A percentile compares a stretch with the other conserved stretches of the same genome.
phyloP scores from a whole-genome alignment of 2,888 invertebrate genomes.

The Acanthopleura granulata region DNA sequence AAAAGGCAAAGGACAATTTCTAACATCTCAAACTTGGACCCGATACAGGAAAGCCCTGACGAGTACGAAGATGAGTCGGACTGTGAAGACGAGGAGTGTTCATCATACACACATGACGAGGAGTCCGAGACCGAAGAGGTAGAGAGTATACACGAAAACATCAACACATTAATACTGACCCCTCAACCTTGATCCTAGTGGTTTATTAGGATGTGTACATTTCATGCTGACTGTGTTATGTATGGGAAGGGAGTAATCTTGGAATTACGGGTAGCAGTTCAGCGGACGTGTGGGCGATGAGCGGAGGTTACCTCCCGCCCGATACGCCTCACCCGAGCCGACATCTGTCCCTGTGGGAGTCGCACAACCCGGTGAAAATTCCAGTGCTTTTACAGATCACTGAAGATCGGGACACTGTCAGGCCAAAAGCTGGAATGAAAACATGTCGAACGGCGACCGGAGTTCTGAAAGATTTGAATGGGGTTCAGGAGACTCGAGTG shows the following conservation, averaged over 20 bases:
- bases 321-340: too few relatives aligned
- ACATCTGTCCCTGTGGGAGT: too few relatives aligned
- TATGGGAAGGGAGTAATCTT: background rate
- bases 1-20: slow-evolving; percentile 62
- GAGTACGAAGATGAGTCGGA: slow-evolving; percentile 49
- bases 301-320: too few relatives aligned
- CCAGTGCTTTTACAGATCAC: too few relatives aligned
- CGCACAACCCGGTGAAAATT: too few relatives aligned
- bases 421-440: too few relatives aligned
- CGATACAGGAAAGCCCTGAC: slow-evolving; percentile 61
- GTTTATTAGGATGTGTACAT: slow-evolving; percentile 7
- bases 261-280: too few relatives aligned
- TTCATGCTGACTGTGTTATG: background rate
- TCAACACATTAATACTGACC: slow-evolving; percentile 10
- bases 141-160: background rate
- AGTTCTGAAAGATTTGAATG: too few relatives aligned
- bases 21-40: slow-evolving; percentile 61
- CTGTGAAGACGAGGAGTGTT: slow-evolving; percentile 33
- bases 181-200: slow-evolving; percentile 7
- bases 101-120: slow-evolving; percentile 24
- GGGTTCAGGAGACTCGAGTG: background rate
- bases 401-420: too few relatives aligned
- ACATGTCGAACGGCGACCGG: too few relatives aligned
- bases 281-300: too few relatives aligned
- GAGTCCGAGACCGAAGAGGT: slow-evolving; percentile 11